Percentiles rank a stretch among this genome's conserved stretches.
These are phyloP conservation scores for Alethe diademata DNA, from an alignment of 2,113 vertebrate species.

Conservation along the genomic window DNA sequence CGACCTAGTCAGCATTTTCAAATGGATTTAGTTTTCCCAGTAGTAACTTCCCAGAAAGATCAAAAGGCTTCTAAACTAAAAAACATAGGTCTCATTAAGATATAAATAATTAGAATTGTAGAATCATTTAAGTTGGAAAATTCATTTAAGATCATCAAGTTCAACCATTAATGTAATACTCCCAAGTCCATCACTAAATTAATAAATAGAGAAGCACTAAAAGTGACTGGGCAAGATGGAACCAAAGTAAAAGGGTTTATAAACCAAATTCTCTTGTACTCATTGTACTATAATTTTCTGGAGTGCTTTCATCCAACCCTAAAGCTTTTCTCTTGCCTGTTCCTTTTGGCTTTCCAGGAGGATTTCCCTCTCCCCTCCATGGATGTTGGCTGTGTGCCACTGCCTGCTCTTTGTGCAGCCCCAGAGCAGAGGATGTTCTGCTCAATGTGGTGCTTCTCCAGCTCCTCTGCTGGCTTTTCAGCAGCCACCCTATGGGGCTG, in stretches of 20 bases:
- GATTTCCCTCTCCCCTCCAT: neutral
- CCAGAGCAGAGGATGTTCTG: neutral
- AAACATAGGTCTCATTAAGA: neutral
- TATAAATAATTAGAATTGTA: neutral
- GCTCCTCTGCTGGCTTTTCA: neutral
- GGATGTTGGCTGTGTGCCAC: neutral
- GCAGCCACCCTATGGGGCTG: neutral
- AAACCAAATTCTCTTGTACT: neutral
- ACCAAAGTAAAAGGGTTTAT: neutral
- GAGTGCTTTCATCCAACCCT: neutral
- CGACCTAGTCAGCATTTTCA: neutral
- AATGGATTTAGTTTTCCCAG: neutral
- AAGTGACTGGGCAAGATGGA: neutral
- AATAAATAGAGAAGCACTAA: neutral
- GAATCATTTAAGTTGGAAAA: neutral
- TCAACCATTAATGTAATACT: neutral
- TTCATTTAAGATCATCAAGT: neutral
- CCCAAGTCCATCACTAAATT: neutral
- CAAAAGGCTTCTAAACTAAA: neutral
- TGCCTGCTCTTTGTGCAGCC: neutral
- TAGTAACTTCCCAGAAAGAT: neutral
- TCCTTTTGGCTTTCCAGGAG: neutral
- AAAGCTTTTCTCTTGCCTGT: neutral
- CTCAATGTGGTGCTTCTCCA: fast-evolving
- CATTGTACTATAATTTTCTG: neutral